A percentile compares a stretch with the other conserved stretches of the same genome.
These are phyloP conservation scores for Brotula barbata DNA, from an alignment of 2,797 vertebrate genomes.

Conservation along the genomic window DNA sequence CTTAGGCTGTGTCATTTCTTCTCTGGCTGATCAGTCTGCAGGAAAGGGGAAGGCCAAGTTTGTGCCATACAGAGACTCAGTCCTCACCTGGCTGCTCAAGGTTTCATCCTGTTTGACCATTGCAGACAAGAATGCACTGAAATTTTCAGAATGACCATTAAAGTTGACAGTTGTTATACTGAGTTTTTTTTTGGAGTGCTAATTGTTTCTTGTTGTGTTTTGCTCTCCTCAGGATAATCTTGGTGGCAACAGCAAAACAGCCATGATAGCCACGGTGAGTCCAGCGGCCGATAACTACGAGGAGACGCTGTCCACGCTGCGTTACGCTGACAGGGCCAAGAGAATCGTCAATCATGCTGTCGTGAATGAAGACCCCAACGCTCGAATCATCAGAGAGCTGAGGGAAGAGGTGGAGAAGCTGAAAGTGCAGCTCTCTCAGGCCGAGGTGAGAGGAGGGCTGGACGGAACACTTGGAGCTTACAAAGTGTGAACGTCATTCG, in stretches of 20 bases:
- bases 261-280: conserved; percentile 98
- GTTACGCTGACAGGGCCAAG: conserved; percentile 96
- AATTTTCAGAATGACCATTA: too few species aligned
- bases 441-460: conserved; percentile 82
- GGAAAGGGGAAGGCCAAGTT: conserved; percentile 96
- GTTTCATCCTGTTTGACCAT: conserved; percentile 68
- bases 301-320: conserved; percentile 94
- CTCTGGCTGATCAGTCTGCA: conserved; percentile 94
- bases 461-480: neutral
- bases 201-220: neutral
- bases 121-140: neutral
- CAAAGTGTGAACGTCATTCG: neutral
- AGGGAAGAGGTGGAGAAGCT: conserved; percentile 97
- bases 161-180: too few species aligned
- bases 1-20: conserved; percentile 95
- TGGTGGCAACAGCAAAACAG: conserved; percentile 97
- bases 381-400: conserved; percentile 94
- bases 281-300: conserved; percentile 98
- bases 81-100: conserved; percentile 99
- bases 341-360: conserved; percentile 96
- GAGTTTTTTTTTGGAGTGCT: too few species aligned
- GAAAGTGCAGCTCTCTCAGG: conserved; percentile 93
- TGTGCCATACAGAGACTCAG: conserved; percentile 98
- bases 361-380: conserved; percentile 97
- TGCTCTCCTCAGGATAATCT: conserved; percentile 87